A percentile compares a stretch with the other conserved stretches of the same genome.
Evolutionary conservation across 2,113 vertebrate species (phyloP).

Genomic region (Poeciliopsis occidentalis): DNA sequence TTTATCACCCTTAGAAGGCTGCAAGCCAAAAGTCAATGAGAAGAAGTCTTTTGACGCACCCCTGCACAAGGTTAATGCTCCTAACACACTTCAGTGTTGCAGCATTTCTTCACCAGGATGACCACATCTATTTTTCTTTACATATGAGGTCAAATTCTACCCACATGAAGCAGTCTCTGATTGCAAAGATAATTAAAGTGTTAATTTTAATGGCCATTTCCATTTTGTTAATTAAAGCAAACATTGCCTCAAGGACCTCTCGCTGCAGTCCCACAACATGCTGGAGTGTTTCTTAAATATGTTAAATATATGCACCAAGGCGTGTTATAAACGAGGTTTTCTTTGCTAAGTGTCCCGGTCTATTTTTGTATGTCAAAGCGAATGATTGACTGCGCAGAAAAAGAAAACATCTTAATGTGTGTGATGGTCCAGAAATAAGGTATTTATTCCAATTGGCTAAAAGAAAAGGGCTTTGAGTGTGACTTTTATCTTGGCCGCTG

Average conservation of each 20-base stretch:
- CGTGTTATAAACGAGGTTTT: constrained; percentile 81
- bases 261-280: constrained; percentile 62
- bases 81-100: constrained; percentile 63
- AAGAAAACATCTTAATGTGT: constrained; percentile 76
- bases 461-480: constrained; percentile 52
- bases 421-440: constrained; percentile 59
- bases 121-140: constrained; percentile 15
- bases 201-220: constrained; percentile 76
- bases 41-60: constrained; percentile 56
- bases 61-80: constrained; percentile 53
- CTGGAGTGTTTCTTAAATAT: constrained; percentile 71
- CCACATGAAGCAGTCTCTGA: constrained; percentile 38
- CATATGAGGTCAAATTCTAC: constrained; percentile 21
- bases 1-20: constrained; percentile 73
- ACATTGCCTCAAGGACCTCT: constrained; percentile 71
- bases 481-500: constrained; percentile 43
- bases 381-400: constrained; percentile 79
- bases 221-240: constrained; percentile 80
- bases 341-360: constrained; percentile 81
- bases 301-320: constrained; percentile 66
- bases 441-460: constrained; percentile 67
- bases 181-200: constrained; percentile 74
- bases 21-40: constrained; percentile 55
- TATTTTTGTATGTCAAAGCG: constrained; percentile 81
- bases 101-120: constrained; percentile 55